These are phyloP conservation scores for Trichechus manatus DNA, from an alignment of 2,113 vertebrate genomes.

Conservation along the genomic window DNA sequence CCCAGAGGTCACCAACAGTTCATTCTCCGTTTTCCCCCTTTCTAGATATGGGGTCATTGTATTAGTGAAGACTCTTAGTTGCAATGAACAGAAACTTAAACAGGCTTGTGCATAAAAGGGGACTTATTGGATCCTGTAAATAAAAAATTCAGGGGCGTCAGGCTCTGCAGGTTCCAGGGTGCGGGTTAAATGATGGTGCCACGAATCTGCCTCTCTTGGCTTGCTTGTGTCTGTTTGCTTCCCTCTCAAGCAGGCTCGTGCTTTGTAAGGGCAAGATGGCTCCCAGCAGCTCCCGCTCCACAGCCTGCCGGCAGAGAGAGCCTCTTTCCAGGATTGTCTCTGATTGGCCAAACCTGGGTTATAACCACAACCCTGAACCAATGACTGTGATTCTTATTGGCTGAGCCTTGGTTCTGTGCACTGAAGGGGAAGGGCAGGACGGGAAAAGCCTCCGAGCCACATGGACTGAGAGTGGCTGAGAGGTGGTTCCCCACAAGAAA, in stretches of 20 bases:
- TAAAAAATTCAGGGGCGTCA: constrained; percentile 13
- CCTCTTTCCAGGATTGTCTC: not conserved
- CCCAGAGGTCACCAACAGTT: constrained; percentile 15
- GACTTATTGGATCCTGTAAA: constrained; percentile 32
- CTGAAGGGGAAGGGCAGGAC: not conserved
- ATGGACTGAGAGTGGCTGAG: not conserved
- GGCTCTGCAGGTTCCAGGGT: not conserved
- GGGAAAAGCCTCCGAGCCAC: not conserved
- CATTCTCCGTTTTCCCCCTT: not conserved
- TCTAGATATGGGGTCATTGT: not conserved
- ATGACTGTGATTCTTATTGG: not conserved
- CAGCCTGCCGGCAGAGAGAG: not conserved
- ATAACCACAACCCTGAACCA: not conserved
- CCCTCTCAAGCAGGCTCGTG: not conserved
- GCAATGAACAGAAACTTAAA: constrained; percentile 1
- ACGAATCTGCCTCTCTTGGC: not conserved
- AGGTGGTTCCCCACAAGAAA: not conserved
- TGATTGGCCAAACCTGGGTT: constrained; percentile 17
- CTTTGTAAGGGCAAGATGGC: not conserved
- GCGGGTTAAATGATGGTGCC: not conserved
- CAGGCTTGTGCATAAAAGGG: not conserved
- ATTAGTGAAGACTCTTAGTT: constrained; percentile 48
- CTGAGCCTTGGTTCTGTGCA: not conserved
- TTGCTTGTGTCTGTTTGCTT: not conserved
- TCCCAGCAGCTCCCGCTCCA: not conserved